phyloP scores from a whole-genome alignment of 2,888 invertebrate species.

The Tinea pellionella region DNA sequence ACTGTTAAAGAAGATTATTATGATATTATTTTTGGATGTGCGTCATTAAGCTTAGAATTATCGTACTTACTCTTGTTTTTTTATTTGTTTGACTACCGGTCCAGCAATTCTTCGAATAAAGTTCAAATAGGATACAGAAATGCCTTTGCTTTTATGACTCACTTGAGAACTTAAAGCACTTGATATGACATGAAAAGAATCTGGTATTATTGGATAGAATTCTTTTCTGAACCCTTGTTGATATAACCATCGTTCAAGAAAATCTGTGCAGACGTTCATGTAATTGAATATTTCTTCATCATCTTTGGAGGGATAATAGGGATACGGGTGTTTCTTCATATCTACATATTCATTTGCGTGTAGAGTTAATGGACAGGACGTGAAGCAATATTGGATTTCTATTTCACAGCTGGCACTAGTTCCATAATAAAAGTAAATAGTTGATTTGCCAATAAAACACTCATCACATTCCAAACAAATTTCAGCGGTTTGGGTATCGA shows the following conservation, averaged over 20 bases:
- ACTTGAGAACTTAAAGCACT: conserved; percentile 31
- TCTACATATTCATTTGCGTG: conserved; percentile 33
- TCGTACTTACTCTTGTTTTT: conserved; percentile 40
- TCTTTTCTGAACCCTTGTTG: conserved; percentile 60
- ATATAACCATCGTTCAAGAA: conserved; percentile 60
- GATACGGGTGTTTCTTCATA: conserved; percentile 42
- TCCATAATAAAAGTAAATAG: conserved; percentile 35
- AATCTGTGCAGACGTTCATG: conserved; percentile 35
- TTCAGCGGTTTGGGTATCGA: conserved; percentile 24
- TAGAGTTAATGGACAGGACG: conserved; percentile 47
- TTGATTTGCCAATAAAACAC: conserved; percentile 26
- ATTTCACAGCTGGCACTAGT: conserved; percentile 45
- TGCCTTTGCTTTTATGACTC: conserved; percentile 42
- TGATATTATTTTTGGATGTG: conserved; percentile 5
- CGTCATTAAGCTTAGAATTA: not conserved
- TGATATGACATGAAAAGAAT: conserved; percentile 51
- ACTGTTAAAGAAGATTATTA: conserved; percentile 13
- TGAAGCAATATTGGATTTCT: conserved; percentile 46
- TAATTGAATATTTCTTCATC: conserved; percentile 39
- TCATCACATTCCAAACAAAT: conserved; percentile 16
- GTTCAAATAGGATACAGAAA: conserved; percentile 50
- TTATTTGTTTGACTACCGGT: conserved; percentile 50
- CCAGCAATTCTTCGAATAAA: conserved; percentile 53
- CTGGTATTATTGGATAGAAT: conserved; percentile 52
- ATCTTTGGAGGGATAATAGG: conserved; percentile 41